Evolutionary conservation across 2,113 vertebrate genomes (phyloP), one percentile per base, ranked within the genome.

Genomic region (Dolichallabes microphthalmus): DNA sequence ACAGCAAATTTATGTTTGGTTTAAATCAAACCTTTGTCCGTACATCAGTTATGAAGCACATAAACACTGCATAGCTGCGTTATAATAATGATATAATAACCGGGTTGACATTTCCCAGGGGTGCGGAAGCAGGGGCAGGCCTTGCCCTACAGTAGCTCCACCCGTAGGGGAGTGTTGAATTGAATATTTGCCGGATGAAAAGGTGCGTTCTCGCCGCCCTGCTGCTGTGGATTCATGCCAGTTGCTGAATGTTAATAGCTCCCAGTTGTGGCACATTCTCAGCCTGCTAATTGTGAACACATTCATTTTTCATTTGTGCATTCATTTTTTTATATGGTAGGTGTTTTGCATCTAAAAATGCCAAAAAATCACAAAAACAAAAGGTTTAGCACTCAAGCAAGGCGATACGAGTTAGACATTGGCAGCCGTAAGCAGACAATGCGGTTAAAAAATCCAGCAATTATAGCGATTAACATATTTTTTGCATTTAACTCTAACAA

Each of bases 211-310:
- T 9, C 20, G 15, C 58, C 20, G 17, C 20, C 30, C 55, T 61
- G 57, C 77, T 79, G 19, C 27, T 60, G 32, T 79, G 57, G 55
- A 79, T 60, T 79, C 30, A 39, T 61, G 32, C 57, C 57, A 80
- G 57, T 60, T 80, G 2, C 30, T 15, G 20, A 61, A 13, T 80
- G 57, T 39, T 80, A 45, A 63, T 10, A 25, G 57, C 35, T 61
- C 20, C 19, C 22, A 45, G 9, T 39, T 39, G 57, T 61, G 22
- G 19, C 35, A 25, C 12, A 80, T n/a, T 35, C 32, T 39, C 14
- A 32, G 30, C 9, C 57, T 60, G 20, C n/a, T 55, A 30, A 55
- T 76, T 30, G 52, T 20, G 27, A 73, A 73, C 17, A 3, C 73
- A 27, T 53, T 75, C 25, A 53, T 75, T 78, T 32, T 76, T 27